Percentiles rank a stretch among this genome's conserved stretches.
Evolutionary conservation across 2,113 vertebrate species (phyloP).

Genomic region (Anser brachyrhynchus): DNA sequence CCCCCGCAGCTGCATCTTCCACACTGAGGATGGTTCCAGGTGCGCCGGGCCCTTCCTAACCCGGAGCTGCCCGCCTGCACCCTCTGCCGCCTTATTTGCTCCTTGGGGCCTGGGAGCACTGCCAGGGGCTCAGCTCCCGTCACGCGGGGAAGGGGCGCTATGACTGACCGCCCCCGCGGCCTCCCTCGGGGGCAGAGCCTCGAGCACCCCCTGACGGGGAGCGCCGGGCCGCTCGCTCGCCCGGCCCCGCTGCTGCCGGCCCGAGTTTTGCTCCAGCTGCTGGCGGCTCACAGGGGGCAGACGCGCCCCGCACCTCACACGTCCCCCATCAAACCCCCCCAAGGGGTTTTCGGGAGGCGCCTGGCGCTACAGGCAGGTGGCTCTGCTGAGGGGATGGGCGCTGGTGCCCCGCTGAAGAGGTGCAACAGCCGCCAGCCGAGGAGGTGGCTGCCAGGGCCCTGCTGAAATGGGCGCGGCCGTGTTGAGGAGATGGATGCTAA

Average conservation of each 20-base stretch:
- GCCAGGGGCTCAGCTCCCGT: not conserved
- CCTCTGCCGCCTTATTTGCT: not conserved
- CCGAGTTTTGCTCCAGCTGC: not conserved
- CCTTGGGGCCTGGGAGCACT: not conserved
- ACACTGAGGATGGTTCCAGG: not conserved
- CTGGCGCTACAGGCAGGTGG: not conserved
- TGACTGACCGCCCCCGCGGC: not conserved
- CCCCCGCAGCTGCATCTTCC: rapidly evolving
- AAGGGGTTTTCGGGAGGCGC: not conserved
- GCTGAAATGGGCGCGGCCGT: not conserved
- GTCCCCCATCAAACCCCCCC: rapidly evolving
- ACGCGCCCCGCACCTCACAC: not conserved
- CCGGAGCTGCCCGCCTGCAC: not conserved
- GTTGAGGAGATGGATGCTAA: not conserved
- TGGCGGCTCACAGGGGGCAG: rapidly evolving
- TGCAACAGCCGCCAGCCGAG: not conserved
- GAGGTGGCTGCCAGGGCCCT: too few species aligned
- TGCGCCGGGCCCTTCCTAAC: not conserved
- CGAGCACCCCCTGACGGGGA: too few species aligned
- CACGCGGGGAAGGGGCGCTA: not conserved
- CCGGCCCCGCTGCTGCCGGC: not conserved
- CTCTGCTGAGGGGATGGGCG: not conserved
- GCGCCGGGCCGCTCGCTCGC: too few species aligned
- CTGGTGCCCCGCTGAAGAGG: too few species aligned
- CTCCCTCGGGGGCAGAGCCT: not conserved